Base-by-base conservation (phyloP, 2,113 vertebrate species). In the Pollachius pollachius region DNA sequence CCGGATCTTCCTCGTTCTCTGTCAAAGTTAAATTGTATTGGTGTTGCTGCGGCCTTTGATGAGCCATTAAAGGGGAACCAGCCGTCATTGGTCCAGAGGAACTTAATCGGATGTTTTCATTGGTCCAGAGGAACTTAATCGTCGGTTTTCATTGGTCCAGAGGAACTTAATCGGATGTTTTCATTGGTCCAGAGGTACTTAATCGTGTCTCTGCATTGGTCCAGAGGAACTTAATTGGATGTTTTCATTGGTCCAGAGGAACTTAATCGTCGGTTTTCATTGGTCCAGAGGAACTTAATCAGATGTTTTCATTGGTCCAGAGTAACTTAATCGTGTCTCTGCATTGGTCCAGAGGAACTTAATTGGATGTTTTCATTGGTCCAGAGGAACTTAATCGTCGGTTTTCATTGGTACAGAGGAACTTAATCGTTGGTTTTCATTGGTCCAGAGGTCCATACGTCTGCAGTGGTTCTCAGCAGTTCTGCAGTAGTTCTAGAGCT, bases 41-140 rank as follows among this genome's bases (percentile, higher is more conserved):
- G 80, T 84, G 78, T 76, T 70, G 71, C 78, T 81, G 83, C 85
- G 70, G 74, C 85, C 90, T 90, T 91, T 92, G 86, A 92, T 85
- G 86, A 89, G 80, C 84, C 79, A 65, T 78, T 84, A 79, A 89
- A 86, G 79, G 84, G 59, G 81, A 75, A 69, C 74, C 9, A 5
- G 25, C 64, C 75, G 64, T 62, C 66, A 57, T 69, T 56, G 83
- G 82, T 88, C 89, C 85, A 73, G 71, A 59, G 84, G 87, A 85
- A 81, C 21, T 64, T 73, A 65, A 62, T 69, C 74, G 76, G 64
- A 69, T 64, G 71, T 69, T 82, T 70, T 62, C 66, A 60, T 69
- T 56, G 83, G 82, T 88, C 89, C 85, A 74, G 71, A 59, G 84
- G 87, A 85, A 81, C 71, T 86, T 87, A 76, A 85, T 90, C 84